Conservation (phyloP, 2,113 vertebrate genomes). For the Upupa epops region DNA sequence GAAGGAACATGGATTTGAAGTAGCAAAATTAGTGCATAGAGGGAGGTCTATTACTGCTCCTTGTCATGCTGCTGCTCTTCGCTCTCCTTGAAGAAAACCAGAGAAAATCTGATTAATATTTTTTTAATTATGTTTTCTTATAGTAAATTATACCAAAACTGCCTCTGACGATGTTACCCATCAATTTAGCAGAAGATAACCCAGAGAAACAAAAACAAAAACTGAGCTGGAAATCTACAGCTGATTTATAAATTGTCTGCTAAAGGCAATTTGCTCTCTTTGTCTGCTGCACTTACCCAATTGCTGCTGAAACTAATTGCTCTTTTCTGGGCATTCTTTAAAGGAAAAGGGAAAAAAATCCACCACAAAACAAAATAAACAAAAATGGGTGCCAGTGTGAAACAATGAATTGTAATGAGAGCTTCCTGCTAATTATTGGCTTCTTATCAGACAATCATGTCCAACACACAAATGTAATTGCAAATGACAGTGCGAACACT, state of each 20-base stretch:
- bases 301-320: conserved; percentile 67
- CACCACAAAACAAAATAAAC: conserved; percentile 3
- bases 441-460: background rate
- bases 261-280: conserved; percentile 65
- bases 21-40: background rate
- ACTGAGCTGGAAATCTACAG: conserved; percentile 31
- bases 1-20: background rate
- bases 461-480: background rate
- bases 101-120: conserved; percentile 33
- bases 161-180: background rate
- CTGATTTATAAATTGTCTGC: conserved; percentile 64
- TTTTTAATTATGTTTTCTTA: conserved; percentile 52
- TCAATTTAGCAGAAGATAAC: conserved; percentile 29
- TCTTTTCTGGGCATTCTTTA: conserved; percentile 43
- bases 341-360: background rate
- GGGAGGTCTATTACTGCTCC: background rate
- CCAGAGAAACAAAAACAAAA: conserved; percentile 41
- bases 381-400: background rate
- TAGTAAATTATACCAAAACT: background rate
- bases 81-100: background rate
- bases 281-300: conserved; percentile 49
- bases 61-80: background rate
- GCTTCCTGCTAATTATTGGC: background rate
- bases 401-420: conserved; percentile 34
- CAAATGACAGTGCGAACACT: background rate